phyloP scores from a whole-genome alignment of 1,140 invertebrate genomes.

The Drosophila pseudoananassae region DNA sequence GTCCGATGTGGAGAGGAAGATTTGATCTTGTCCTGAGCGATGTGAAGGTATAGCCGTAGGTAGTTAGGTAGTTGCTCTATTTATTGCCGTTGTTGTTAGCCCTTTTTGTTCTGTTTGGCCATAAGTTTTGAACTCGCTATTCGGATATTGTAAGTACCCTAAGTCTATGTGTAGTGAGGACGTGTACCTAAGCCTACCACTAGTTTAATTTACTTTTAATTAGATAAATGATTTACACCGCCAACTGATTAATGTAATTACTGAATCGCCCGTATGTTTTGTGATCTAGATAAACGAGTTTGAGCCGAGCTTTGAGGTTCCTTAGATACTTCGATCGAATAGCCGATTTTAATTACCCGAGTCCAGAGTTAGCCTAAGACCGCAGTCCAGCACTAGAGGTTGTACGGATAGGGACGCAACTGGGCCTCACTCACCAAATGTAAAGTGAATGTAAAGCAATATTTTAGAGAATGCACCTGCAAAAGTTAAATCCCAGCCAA shows the following conservation, averaged over 20 bases:
- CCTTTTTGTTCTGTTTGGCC: conserved; percentile 22
- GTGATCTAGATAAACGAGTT: conserved; percentile 33
- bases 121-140: conserved; percentile 58
- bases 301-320: conserved; percentile 31
- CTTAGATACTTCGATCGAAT: conserved; percentile 19
- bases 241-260: conserved; percentile 39
- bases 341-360: conserved; percentile 10
- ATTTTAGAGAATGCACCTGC: conserved; percentile 43
- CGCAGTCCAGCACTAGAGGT: conserved; percentile 45
- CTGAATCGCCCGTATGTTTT: conserved; percentile 30
- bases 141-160: conserved; percentile 37
- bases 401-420: conserved; percentile 23
- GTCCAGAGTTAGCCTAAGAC: conserved; percentile 1
- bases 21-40: conserved; percentile 35
- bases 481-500: conserved; percentile 27
- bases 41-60: conserved; percentile 37
- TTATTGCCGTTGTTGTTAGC: conserved; percentile 56
- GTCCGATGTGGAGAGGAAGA: conserved; percentile 53
- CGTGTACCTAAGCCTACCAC: conserved; percentile 48
- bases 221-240: conserved; percentile 62
- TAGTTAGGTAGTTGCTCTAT: conserved; percentile 59
- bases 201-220: conserved; percentile 52
- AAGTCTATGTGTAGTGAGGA: conserved; percentile 5
- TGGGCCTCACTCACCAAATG: not conserved
- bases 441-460: conserved; percentile 57